A percentile compares a stretch with the other conserved stretches of the same genome.
Conservation (phyloP, 2,113 vertebrate species). For the pig (Sus scrofa) region DNA sequence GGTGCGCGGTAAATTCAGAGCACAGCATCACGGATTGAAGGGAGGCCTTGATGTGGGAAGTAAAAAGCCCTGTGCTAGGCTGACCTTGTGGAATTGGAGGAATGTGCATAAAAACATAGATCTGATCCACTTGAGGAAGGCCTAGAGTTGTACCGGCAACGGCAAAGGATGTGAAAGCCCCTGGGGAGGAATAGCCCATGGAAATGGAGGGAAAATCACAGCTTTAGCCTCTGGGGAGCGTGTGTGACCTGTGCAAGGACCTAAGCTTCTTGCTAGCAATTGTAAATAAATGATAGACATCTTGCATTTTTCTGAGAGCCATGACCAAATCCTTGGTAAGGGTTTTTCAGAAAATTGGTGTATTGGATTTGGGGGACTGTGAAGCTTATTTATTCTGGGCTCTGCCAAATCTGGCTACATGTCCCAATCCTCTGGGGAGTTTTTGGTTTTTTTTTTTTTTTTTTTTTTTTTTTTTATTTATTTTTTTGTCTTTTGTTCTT, state of each 20-base stretch:
- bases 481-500: too few species aligned
- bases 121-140: not conserved
- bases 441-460: not conserved
- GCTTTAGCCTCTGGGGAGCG: not conserved
- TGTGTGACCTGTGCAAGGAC: not conserved
- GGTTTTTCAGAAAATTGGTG: not conserved
- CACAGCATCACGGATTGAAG: fast-evolving
- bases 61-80: not conserved
- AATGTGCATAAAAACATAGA: not conserved
- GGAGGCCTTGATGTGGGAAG: not conserved
- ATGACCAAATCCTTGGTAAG: not conserved
- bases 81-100: fast-evolving
- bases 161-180: not conserved
- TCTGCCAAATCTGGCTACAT: not conserved
- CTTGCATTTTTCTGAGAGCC: not conserved
- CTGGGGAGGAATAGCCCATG: not conserved
- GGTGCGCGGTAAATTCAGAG: fast-evolving
- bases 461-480: too few species aligned
- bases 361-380: not conserved
- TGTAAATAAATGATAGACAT: not conserved
- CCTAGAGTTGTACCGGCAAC: fast-evolving
- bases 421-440: not conserved
- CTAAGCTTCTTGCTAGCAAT: not conserved
- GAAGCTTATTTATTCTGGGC: not conserved
- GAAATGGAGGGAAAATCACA: not conserved